These are phyloP conservation scores for Falco cherrug DNA, from an alignment of 2,797 vertebrate genomes.

Conservation along the genomic window DNA sequence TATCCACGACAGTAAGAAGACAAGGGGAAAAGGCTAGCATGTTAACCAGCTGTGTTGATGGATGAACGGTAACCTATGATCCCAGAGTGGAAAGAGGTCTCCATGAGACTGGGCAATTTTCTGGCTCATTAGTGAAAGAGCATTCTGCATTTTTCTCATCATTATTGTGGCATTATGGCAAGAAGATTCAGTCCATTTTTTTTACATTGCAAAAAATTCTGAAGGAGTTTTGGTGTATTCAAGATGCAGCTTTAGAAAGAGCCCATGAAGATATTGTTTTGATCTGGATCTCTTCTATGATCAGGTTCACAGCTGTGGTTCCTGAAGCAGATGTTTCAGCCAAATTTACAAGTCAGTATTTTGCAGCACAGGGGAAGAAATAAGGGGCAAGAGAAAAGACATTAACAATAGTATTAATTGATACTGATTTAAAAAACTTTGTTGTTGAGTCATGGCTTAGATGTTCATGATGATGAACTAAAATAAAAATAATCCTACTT, in stretches of 20 bases:
- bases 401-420: background rate
- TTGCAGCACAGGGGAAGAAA: background rate
- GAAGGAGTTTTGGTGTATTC: background rate
- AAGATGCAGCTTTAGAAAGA: background rate
- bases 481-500: background rate
- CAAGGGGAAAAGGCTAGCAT: background rate
- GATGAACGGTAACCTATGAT: background rate
- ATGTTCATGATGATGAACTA: background rate
- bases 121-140: background rate
- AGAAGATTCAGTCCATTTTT: background rate
- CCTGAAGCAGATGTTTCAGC: background rate
- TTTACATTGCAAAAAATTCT: background rate
- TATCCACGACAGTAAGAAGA: background rate
- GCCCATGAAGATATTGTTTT: background rate
- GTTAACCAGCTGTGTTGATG: background rate
- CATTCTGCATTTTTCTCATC: background rate
- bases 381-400: background rate
- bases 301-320: background rate
- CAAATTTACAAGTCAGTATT: background rate
- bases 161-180: background rate
- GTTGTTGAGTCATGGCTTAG: background rate
- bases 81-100: background rate
- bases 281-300: background rate
- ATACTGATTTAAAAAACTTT: background rate
- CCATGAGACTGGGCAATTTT: background rate